These are phyloP conservation scores for Liposcelis brunnea DNA, from an alignment of 2,888 invertebrate genomes.

Conservation along the genomic window DNA sequence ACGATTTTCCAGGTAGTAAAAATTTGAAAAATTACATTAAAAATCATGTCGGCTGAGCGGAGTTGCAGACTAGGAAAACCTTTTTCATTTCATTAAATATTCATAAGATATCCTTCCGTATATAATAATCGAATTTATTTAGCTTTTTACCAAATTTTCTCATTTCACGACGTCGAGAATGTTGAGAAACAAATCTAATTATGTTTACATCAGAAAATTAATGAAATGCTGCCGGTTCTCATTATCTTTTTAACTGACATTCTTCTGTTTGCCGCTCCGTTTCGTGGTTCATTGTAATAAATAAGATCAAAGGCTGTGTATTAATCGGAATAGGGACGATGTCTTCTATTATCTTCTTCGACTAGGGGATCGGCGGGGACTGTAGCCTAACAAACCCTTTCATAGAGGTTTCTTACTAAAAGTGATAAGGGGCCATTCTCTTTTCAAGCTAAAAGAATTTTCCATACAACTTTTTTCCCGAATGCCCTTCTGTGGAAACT, in stretches of 20 bases:
- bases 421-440: too few relatives aligned
- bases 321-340: too few relatives aligned
- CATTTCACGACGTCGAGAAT: slow-evolving; percentile 8
- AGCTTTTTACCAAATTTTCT: slow-evolving; percentile 9
- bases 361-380: too few relatives aligned
- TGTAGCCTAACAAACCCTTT: too few relatives aligned
- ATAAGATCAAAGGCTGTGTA: too few relatives aligned
- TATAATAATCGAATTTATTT: slow-evolving; percentile 9
- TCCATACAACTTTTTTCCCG: too few relatives aligned
- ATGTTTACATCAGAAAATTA: neutral
- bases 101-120: slow-evolving; percentile 8
- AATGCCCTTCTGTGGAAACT: too few relatives aligned
- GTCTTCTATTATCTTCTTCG: too few relatives aligned
- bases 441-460: too few relatives aligned
- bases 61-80: slow-evolving; percentile 8
- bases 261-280: neutral
- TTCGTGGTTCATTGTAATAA: too few relatives aligned
- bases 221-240: slow-evolving; percentile 8
- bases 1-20: neutral
- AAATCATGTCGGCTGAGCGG: slow-evolving; percentile 4
- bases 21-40: slow-evolving; percentile 3
- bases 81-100: slow-evolving; percentile 7
- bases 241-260: slow-evolving; percentile 4
- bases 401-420: too few relatives aligned
- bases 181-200: slow-evolving; percentile 1